A percentile compares a stretch with the other conserved stretches of the same genome.
Evolutionary conservation across 2,888 invertebrate genomes (phyloP).

Genomic region (Acleris laterana): DNA sequence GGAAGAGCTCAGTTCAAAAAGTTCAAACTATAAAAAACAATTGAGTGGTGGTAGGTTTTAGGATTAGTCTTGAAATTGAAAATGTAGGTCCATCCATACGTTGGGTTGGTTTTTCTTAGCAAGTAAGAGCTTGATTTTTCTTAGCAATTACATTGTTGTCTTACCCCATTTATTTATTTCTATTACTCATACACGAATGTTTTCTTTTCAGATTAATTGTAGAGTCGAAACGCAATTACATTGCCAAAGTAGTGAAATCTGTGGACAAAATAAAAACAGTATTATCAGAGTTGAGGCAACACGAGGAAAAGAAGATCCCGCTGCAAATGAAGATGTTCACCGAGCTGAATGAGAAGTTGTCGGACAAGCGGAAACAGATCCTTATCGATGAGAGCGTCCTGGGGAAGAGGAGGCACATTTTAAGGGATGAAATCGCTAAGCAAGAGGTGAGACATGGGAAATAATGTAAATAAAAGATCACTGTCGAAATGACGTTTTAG

Average conservation of each 20-base stretch:
- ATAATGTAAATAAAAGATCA: too few species aligned
- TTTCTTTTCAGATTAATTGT: conserved; percentile 58
- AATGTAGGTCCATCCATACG: too few species aligned
- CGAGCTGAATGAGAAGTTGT: conserved; percentile 73
- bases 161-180: too few species aligned
- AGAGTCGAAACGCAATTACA: conserved; percentile 72
- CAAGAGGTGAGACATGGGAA: conserved; percentile 66
- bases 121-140: too few species aligned
- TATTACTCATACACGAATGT: background rate
- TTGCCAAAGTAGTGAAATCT: conserved; percentile 70
- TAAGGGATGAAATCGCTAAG: conserved; percentile 85
- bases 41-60: too few species aligned
- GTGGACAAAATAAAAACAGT: conserved; percentile 60
- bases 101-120: too few species aligned
- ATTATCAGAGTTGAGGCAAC: conserved; percentile 79
- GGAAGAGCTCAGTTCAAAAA: too few species aligned
- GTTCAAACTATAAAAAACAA: too few species aligned
- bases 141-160: too few species aligned
- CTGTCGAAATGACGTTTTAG: too few species aligned
- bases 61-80: too few species aligned
- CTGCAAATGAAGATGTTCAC: conserved; percentile 81
- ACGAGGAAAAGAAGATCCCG: conserved; percentile 81
- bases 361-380: conserved; percentile 77
- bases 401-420: conserved; percentile 77
- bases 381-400: conserved; percentile 72